A percentile compares a stretch with the other conserved stretches of the same genome.
These are phyloP conservation scores for Perccottus glenii DNA, from an alignment of 2,113 vertebrate genomes.

Conservation along the genomic window DNA sequence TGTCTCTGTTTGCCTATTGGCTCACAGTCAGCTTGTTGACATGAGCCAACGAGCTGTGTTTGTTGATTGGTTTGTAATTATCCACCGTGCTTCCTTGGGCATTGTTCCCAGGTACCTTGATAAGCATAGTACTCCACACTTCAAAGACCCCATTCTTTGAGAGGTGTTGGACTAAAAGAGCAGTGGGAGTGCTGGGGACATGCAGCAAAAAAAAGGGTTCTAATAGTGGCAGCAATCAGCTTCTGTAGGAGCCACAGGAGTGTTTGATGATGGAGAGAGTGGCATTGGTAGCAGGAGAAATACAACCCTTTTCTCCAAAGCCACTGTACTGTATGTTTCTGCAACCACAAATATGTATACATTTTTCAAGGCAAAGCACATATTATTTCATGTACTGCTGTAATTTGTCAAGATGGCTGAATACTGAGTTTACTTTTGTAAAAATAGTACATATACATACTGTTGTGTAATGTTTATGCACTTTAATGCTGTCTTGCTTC, in stretches of 20 bases:
- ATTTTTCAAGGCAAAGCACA: too few species aligned
- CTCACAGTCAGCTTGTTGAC: constrained; percentile 45
- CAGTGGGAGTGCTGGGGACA: constrained; percentile 20
- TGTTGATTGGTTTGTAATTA: constrained; percentile 76
- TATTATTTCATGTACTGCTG: too few species aligned
- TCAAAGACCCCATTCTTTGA: constrained; percentile 33
- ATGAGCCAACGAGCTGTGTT: constrained; percentile 54
- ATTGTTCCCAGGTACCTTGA: constrained; percentile 53
- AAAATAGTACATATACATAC: too few species aligned
- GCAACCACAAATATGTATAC: not conserved
- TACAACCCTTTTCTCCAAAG: not conserved
- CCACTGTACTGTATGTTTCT: not conserved
- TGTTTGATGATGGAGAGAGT: not conserved
- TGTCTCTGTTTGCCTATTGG: constrained; percentile 56
- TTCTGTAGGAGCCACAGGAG: not conserved
- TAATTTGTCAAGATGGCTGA: too few species aligned
- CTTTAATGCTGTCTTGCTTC: too few species aligned
- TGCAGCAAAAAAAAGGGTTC: constrained; percentile 1
- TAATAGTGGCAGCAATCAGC: constrained; percentile 10
- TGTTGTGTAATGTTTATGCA: too few species aligned
- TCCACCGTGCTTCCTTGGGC: constrained; percentile 63
- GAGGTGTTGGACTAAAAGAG: constrained; percentile 18
- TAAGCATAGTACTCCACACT: constrained; percentile 45
- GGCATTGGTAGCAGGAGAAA: not conserved
- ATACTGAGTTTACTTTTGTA: too few species aligned